phyloP scores from a whole-genome alignment of 2,888 invertebrate genomes.

The Trissolcus japonicus region DNA sequence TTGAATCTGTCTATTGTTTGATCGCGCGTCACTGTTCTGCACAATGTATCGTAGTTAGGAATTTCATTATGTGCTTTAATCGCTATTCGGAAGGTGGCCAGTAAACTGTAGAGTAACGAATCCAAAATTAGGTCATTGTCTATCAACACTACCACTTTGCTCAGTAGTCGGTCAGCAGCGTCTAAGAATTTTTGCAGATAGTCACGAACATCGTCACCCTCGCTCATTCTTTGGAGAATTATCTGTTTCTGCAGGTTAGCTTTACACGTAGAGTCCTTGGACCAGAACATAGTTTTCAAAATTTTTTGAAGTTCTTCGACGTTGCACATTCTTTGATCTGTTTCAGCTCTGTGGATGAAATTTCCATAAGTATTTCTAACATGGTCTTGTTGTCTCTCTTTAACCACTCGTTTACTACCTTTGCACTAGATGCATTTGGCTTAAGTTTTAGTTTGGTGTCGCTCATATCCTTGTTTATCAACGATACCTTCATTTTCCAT shows the following conservation, averaged over 20 bases:
- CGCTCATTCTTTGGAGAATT: background rate
- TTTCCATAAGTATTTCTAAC: constrained; percentile 53
- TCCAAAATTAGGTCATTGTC: no score
- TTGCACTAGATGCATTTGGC: background rate
- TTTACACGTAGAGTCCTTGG: background rate
- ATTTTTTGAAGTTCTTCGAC: background rate
- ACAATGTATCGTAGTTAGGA: no score
- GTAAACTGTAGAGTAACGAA: no score
- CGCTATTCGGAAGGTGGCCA: no score
- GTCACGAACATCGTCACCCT: background rate
- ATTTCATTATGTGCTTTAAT: no score
- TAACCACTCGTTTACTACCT: constrained; percentile 32
- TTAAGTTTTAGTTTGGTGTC: background rate
- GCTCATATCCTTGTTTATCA: constrained; percentile 57
- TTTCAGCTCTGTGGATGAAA: constrained; percentile 53
- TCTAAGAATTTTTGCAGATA: background rate
- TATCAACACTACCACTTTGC: no score
- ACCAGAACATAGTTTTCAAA: background rate
- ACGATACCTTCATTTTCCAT: constrained; percentile 52
- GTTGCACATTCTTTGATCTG: constrained; percentile 39
- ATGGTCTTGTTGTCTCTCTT: constrained; percentile 48
- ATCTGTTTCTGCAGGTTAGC: background rate
- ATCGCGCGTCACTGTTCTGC: constrained; percentile 23
- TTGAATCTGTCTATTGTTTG: background rate
- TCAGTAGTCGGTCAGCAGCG: no score